phyloP scores from a whole-genome alignment of 1,140 invertebrate genomes.

The Hylyphantes graminicola region DNA sequence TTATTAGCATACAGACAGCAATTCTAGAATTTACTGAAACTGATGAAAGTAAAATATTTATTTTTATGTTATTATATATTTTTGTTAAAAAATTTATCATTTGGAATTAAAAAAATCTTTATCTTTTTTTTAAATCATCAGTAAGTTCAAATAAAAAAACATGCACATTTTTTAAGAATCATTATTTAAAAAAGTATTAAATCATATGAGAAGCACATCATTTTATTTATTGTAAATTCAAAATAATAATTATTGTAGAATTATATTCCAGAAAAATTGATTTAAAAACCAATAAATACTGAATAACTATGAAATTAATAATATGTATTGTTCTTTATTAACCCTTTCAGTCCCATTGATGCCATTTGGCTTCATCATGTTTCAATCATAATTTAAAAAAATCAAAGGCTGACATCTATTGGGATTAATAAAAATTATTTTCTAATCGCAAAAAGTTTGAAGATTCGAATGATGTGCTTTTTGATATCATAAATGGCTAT shows the following conservation, averaged over 20 bases:
- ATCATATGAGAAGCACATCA: neutral
- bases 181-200: neutral
- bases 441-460: no score
- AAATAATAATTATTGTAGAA: neutral
- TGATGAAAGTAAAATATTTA: slow-evolving; percentile 23
- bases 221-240: neutral
- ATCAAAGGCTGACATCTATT: no score
- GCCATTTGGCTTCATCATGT: no score
- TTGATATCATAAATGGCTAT: no score
- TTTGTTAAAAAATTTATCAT: neutral
- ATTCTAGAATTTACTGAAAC: slow-evolving; percentile 47
- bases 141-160: neutral
- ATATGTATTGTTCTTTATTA: neutral
- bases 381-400: no score
- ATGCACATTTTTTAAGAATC: neutral
- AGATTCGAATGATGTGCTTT: no score
- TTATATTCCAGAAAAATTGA: neutral
- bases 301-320: neutral
- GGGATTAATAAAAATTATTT: no score
- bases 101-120: neutral
- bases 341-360: no score
- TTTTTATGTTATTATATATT: neutral
- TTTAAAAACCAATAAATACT: neutral
- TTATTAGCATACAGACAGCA: slow-evolving; percentile 19
- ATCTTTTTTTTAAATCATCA: neutral